Base-by-base conservation (phyloP, 92 coral and sea anemone species). In the Phenganax marumi region DNA sequence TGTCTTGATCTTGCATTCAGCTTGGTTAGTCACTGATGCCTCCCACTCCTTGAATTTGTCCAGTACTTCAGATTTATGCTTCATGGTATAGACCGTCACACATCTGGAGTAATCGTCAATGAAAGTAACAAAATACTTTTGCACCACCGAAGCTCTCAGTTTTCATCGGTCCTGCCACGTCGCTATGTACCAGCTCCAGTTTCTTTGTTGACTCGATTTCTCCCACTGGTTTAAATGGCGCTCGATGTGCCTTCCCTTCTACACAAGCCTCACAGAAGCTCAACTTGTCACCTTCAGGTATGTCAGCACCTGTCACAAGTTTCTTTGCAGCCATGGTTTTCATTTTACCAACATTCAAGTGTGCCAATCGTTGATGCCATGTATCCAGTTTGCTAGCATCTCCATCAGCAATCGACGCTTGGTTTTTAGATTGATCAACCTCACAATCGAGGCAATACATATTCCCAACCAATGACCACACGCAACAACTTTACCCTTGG, bases 401-500 rank as follows among this genome's bases (percentile, higher is more conserved):
- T 72, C 50, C 77, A 72, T 72, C 50, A n/a, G 77, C 77, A 47
- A 72, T 50, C 22, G 56, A 72, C 19, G 57, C 77, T 52, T 17
- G 77, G 8, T 72, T 72, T 72, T 10, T 55, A 49, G 25, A 51
- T 72, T 52, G 47, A 25, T 48, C 77, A 72, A 72, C 77, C 50
- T 72, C 17, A 22, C 65, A 75, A 55, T 75, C 80, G 12, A 75
- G 65, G 10, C 80, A 65, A 50, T 75, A 75, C 80, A 75, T 53
- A 18, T 55, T 75, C 49, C 63, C 62, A 52, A 75, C 80, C 21
- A 75, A 65, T 75, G 80, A 75, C 65, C 65, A 75, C 62, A 16
- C 7, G 61, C 79, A 9, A 73, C 63, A 13, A 73, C 79, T 80
- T 60, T 86, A 71, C 89, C 87, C 70, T 62, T 79, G 62, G 86